phyloP scores from a whole-genome alignment of 2,113 vertebrate genomes.

The Speoplatyrhinus poulsoni region DNA sequence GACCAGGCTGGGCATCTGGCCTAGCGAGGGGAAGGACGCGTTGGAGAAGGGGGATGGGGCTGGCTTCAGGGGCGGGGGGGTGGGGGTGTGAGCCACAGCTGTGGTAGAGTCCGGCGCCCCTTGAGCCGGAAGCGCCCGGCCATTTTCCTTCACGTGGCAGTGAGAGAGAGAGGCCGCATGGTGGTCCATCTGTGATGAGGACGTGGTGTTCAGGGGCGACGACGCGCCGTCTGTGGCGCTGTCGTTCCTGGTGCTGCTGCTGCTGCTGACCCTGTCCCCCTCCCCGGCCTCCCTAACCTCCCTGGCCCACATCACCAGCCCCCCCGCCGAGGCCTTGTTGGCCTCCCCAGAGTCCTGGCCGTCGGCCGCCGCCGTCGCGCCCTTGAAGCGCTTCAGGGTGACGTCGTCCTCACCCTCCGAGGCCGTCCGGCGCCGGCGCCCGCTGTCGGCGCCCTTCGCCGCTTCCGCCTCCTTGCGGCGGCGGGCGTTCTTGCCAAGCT shows the following conservation, averaged over 20 bases:
- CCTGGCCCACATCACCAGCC: constrained; percentile 81
- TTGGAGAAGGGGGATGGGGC: constrained; percentile 79
- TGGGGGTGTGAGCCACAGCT: constrained; percentile 56
- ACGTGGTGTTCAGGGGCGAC: constrained; percentile 53
- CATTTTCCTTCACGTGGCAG: constrained; percentile 93
- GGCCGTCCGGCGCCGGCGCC: constrained; percentile 87
- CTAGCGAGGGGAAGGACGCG: constrained; percentile 84
- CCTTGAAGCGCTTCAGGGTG: constrained; percentile 90
- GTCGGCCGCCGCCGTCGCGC: constrained; percentile 76
- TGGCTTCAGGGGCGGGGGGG: constrained; percentile 82
- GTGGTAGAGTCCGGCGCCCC: constrained; percentile 78
- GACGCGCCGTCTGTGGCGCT: constrained; percentile 58
- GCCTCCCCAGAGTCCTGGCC: constrained; percentile 79
- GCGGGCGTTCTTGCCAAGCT: constrained; percentile 82
- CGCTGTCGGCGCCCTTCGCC: constrained; percentile 79
- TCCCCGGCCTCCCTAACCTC: constrained; percentile 72
- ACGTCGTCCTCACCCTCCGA: constrained; percentile 89
- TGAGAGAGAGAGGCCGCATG: constrained; percentile 76
- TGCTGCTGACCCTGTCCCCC: constrained; percentile 65
- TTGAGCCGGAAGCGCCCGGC: constrained; percentile 84
- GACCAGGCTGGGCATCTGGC: constrained; percentile 80
- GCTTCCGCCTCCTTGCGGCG: constrained; percentile 83
- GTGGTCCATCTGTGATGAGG: constrained; percentile 84
- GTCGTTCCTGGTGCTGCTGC: constrained; percentile 70
- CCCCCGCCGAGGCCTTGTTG: constrained; percentile 78